A percentile compares a stretch with the other conserved stretches of the same genome.
phyloP scores from a whole-genome alignment of 2,113 vertebrate genomes.

The Psittacus erithacus region DNA sequence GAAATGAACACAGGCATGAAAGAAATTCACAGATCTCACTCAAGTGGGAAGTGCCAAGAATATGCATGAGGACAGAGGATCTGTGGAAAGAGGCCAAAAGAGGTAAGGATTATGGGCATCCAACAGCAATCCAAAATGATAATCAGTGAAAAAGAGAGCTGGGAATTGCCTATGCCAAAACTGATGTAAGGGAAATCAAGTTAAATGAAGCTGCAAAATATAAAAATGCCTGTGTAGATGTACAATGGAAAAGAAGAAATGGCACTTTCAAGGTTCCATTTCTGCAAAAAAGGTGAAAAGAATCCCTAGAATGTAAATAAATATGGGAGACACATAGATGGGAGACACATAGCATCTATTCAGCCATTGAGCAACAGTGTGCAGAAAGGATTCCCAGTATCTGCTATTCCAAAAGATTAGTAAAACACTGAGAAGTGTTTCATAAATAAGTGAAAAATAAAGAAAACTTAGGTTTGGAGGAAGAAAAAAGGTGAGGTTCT shows the following conservation, averaged over 20 bases:
- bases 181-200: neutral
- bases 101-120: neutral
- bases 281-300: neutral
- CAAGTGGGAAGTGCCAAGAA: neutral
- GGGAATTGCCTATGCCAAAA: neutral
- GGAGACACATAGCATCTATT: neutral
- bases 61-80: neutral
- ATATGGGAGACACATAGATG: too few species aligned
- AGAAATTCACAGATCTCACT: neutral
- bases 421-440: neutral
- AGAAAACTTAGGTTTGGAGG: rapidly evolving
- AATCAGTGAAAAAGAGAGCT: neutral
- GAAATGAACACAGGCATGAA: neutral
- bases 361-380: neutral
- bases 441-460: neutral
- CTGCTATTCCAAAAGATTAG: neutral
- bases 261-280: neutral
- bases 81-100: neutral
- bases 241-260: neutral
- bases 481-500: neutral
- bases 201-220: neutral
- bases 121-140: neutral
- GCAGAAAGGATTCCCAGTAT: neutral
- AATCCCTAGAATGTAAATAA: neutral
- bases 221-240: neutral